Evolutionary conservation across 2,113 vertebrate genomes (phyloP).

Genomic region (Axis porcinus): DNA sequence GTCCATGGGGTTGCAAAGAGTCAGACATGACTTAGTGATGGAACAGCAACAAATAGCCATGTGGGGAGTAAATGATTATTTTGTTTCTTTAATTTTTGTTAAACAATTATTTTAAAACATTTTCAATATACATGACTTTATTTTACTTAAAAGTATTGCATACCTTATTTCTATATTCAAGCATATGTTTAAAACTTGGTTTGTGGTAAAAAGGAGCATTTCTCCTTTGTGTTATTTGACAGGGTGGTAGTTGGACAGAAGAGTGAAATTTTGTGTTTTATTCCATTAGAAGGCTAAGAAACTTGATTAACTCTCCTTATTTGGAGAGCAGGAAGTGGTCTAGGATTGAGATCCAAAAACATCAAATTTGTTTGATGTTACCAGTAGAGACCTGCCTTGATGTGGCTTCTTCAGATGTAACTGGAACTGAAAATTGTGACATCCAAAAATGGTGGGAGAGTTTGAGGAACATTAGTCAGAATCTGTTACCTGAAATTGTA

Average conservation of each 20-base stretch:
- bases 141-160: background rate
- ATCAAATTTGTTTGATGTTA: constrained; percentile 63
- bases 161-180: background rate
- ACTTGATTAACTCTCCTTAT: constrained; percentile 59
- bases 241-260: background rate
- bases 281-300: background rate
- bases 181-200: background rate
- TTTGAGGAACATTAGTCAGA: constrained; percentile 52
- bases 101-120: background rate
- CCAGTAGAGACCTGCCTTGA: constrained; percentile 58
- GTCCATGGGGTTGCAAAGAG: background rate
- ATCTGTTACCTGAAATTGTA: constrained; percentile 30
- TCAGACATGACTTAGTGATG: background rate
- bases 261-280: constrained; percentile 34
- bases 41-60: background rate
- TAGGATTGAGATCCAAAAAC: constrained; percentile 46
- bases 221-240: background rate
- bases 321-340: constrained; percentile 65
- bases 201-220: constrained; percentile 15
- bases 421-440: constrained; percentile 28
- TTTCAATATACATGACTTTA: background rate
- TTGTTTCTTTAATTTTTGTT: background rate
- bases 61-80: background rate
- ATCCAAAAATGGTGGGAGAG: constrained; percentile 43
- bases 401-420: constrained; percentile 63